These are phyloP conservation scores for Clarias batrachus DNA, from an alignment of 2,113 vertebrate genomes.

Conservation along the genomic window DNA sequence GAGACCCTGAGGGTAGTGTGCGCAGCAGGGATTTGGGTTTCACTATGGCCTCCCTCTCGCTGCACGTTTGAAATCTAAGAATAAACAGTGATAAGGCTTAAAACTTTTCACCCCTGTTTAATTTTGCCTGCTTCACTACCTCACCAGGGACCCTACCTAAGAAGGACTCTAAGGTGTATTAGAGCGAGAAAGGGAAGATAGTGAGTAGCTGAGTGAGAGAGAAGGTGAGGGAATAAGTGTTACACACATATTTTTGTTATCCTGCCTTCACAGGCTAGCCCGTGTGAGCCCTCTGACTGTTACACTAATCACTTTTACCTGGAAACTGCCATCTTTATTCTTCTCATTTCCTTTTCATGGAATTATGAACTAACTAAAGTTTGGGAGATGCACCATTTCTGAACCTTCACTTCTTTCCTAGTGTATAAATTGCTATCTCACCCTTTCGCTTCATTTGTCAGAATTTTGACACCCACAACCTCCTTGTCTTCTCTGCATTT, in stretches of 20 bases:
- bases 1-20: slow-evolving; percentile 64
- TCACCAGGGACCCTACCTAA: slow-evolving; percentile 45
- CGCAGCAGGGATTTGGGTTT: slow-evolving; percentile 65
- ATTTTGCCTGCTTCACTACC: slow-evolving; percentile 47
- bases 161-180: slow-evolving; percentile 37
- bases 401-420: neutral
- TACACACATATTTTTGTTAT: slow-evolving; percentile 25
- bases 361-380: neutral
- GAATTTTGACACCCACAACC: slow-evolving; percentile 5
- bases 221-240: neutral
- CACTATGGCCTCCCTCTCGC: slow-evolving; percentile 37
- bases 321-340: slow-evolving; percentile 24
- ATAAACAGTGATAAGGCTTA: slow-evolving; percentile 69
- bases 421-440: neutral
- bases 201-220: neutral
- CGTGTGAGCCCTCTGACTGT: slow-evolving; percentile 20
- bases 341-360: slow-evolving; percentile 4
- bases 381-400: neutral
- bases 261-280: neutral
- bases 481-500: neutral
- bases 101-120: slow-evolving; percentile 52
- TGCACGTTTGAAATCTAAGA: slow-evolving; percentile 64
- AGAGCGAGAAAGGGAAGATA: slow-evolving; percentile 2
- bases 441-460: slow-evolving; percentile 7
- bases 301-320: slow-evolving; percentile 44